Evolutionary conservation across 2,113 vertebrate species (phyloP).

Genomic region (Anas platyrhynchos): DNA sequence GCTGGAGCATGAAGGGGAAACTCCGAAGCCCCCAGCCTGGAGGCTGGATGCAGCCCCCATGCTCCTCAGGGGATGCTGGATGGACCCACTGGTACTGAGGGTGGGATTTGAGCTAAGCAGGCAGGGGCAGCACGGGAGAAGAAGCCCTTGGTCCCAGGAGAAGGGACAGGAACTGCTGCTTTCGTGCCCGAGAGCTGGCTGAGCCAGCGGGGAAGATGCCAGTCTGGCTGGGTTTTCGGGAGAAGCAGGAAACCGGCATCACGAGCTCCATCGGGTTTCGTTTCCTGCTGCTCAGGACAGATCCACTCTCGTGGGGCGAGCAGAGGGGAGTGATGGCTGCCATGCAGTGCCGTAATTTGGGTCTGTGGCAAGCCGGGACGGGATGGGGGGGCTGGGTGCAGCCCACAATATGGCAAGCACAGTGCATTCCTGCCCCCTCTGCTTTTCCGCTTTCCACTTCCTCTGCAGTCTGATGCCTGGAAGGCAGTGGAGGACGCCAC

Average conservation of each 20-base stretch:
- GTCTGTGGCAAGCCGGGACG: background rate
- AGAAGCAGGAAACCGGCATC: background rate
- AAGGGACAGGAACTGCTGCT: background rate
- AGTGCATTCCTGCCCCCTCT: background rate
- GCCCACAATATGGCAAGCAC: background rate
- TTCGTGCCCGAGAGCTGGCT: fast-evolving
- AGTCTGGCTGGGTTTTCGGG: background rate
- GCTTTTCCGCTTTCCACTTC: background rate
- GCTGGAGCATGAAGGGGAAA: background rate
- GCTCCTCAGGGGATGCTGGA: too few species aligned
- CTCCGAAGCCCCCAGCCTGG: background rate
- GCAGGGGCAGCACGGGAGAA: background rate
- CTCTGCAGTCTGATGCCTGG: background rate
- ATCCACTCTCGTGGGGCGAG: background rate
- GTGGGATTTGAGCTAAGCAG: background rate
- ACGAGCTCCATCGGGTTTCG: fast-evolving
- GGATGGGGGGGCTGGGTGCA: background rate
- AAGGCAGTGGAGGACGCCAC: background rate
- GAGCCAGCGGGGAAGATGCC: fast-evolving
- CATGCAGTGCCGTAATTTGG: background rate
- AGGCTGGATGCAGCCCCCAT: fast-evolving
- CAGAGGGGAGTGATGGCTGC: background rate
- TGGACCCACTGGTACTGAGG: background rate
- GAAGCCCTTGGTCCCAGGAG: background rate
- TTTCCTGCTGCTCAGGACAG: fast-evolving